Conservation (phyloP, 2,797 vertebrate species). For the Buphagus erythrorhynchus region DNA sequence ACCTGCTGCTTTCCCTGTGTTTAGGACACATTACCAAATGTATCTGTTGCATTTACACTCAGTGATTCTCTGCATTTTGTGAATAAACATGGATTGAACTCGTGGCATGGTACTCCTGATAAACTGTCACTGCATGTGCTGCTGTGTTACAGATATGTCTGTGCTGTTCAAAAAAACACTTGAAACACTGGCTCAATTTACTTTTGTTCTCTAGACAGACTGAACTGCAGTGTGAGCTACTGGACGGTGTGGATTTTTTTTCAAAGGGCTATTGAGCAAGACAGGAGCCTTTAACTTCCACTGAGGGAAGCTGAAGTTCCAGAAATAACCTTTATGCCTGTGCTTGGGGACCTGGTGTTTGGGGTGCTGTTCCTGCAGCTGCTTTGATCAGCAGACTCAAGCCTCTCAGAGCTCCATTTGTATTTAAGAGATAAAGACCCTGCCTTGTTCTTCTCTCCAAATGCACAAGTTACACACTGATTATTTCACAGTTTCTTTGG, state of each 20-base stretch:
- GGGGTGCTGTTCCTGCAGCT: neutral
- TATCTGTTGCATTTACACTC: neutral
- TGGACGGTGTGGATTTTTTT: neutral
- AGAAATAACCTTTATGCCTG: neutral
- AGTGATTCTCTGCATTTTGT: neutral
- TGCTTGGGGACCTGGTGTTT: neutral
- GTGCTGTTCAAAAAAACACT: neutral
- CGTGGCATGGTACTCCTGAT: neutral
- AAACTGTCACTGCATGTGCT: neutral
- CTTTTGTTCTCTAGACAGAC: neutral
- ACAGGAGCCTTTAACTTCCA: neutral
- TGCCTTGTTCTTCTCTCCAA: neutral
- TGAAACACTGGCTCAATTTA: neutral
- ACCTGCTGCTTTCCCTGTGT: neutral
- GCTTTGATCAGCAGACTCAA: neutral
- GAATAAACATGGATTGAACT: neutral
- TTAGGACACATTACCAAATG: neutral
- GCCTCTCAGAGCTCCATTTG: neutral
- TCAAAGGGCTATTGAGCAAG: neutral
- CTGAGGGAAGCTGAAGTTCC: neutral
- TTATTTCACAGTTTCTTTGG: neutral
- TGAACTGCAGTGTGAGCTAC: rapidly evolving
- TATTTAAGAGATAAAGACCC: neutral
- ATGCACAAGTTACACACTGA: neutral
- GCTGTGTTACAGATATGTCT: neutral